A percentile compares a stretch with the other conserved stretches of the same genome.
phyloP scores from a whole-genome alignment of 2,113 vertebrate genomes.

The Machaerirhynchus nigripectus region DNA sequence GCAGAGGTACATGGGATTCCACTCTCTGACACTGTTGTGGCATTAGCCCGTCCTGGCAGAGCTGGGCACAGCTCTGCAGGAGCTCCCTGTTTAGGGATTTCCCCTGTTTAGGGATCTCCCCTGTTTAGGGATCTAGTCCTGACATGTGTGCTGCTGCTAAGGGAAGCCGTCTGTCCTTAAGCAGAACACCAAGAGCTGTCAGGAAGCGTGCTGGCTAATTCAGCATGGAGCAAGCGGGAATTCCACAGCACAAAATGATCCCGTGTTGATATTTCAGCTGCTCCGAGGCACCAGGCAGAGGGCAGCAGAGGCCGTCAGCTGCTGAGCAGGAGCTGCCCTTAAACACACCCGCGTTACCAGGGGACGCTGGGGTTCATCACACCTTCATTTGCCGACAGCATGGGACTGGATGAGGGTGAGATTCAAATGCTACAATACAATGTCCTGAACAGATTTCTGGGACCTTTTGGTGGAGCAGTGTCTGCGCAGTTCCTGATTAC shows the following conservation, averaged over 20 bases:
- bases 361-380: fast-evolving
- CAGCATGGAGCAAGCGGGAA: background rate
- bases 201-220: background rate
- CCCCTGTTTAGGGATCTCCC: fast-evolving
- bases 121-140: background rate
- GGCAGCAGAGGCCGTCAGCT: background rate
- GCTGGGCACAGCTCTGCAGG: background rate
- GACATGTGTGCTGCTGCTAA: background rate
- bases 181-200: background rate
- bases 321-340: background rate
- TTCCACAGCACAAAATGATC: fast-evolving
- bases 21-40: fast-evolving
- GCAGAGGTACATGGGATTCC: background rate
- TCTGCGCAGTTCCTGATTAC: background rate
- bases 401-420: background rate
- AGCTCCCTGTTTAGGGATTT: background rate
- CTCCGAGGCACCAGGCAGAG: background rate
- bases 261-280: fast-evolving
- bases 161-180: background rate
- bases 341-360: fast-evolving
- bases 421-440: background rate
- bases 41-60: background rate
- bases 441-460: background rate
- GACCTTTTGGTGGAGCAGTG: background rate
- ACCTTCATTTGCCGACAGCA: background rate